These are phyloP conservation scores for Rhaphigaster nebulosa DNA, from an alignment of 2,888 invertebrate genomes.

Conservation along the genomic window DNA sequence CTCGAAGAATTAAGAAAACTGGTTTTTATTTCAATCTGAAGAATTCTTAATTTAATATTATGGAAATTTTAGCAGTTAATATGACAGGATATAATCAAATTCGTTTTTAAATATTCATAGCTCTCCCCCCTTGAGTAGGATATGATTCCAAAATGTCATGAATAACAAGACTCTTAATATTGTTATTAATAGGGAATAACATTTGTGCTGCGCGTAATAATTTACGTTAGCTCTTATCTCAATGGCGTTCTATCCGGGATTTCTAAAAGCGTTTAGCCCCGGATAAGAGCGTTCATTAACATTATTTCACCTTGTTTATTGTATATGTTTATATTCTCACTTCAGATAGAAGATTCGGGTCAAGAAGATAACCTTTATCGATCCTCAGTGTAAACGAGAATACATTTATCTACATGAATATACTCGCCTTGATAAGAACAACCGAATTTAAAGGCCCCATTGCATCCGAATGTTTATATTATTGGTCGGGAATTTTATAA, in stretches of 20 bases:
- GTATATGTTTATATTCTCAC: constrained; percentile 29
- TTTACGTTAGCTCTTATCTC: constrained; percentile 7
- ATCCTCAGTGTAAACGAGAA: background rate
- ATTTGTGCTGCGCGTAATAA: constrained; percentile 17
- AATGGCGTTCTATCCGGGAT: background rate
- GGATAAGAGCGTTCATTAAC: constrained; percentile 22
- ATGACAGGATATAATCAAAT: constrained; percentile 44
- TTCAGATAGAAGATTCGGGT: background rate
- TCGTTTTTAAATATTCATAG: constrained; percentile 39
- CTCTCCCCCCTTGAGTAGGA: background rate
- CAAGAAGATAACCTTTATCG: constrained; percentile 36
- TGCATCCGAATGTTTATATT: constrained; percentile 16
- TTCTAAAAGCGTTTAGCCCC: constrained; percentile 15
- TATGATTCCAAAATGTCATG: constrained; percentile 34
- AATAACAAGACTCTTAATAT: background rate
- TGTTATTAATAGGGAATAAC: constrained; percentile 19
- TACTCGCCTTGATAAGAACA: background rate
- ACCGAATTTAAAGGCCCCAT: constrained; percentile 19
- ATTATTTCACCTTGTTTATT: constrained; percentile 39
- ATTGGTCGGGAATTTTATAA: constrained; percentile 3
- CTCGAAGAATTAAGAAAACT: background rate
- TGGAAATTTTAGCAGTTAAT: constrained; percentile 42
- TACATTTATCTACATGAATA: constrained; percentile 11
- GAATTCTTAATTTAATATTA: constrained; percentile 49
- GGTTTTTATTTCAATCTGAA: constrained; percentile 44